Percentiles rank a stretch among this genome's conserved stretches.
phyloP scores from a whole-genome alignment of 2,113 vertebrate species.

The Anguilla rostrata region DNA sequence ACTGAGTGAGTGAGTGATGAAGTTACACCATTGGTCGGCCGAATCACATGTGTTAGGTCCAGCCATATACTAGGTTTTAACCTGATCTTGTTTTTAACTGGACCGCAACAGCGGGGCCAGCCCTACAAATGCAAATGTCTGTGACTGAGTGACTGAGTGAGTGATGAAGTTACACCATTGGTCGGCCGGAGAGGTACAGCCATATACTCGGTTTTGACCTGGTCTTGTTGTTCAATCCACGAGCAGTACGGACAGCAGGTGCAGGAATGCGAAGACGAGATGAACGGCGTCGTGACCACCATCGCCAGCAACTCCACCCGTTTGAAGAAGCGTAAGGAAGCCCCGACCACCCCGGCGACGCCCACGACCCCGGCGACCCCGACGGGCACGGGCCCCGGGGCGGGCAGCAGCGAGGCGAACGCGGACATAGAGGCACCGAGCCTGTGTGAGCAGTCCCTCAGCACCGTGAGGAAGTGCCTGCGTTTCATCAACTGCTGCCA shows the following conservation, averaged over 20 bases:
- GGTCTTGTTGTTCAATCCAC: background rate
- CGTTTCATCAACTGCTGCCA: slow-evolving; percentile 76
- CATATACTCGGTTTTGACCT: no score
- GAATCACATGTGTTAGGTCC: no score
- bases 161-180: no score
- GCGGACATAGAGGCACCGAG: slow-evolving; percentile 60
- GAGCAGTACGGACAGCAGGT: slow-evolving; percentile 68
- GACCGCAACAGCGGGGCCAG: no score
- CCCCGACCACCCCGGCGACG: slow-evolving; percentile 12
- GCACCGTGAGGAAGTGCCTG: slow-evolving; percentile 67
- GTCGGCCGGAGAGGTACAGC: no score
- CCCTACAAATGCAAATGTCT: no score
- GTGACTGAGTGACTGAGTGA: no score
- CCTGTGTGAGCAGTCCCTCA: slow-evolving; percentile 59
- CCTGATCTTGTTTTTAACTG: no score
- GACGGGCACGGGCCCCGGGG: slow-evolving; percentile 50
- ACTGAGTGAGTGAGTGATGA: no score
- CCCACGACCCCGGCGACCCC: slow-evolving; percentile 40
- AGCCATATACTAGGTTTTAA: no score
- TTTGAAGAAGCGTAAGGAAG: slow-evolving; percentile 63
- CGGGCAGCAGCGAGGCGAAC: slow-evolving; percentile 57
- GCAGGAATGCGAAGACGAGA: slow-evolving; percentile 73
- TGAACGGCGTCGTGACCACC: slow-evolving; percentile 76
- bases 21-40: no score
- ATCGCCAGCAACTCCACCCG: slow-evolving; percentile 61